Base-by-base conservation (phyloP, 1,140 invertebrate genomes). In the Ips typographus region DNA sequence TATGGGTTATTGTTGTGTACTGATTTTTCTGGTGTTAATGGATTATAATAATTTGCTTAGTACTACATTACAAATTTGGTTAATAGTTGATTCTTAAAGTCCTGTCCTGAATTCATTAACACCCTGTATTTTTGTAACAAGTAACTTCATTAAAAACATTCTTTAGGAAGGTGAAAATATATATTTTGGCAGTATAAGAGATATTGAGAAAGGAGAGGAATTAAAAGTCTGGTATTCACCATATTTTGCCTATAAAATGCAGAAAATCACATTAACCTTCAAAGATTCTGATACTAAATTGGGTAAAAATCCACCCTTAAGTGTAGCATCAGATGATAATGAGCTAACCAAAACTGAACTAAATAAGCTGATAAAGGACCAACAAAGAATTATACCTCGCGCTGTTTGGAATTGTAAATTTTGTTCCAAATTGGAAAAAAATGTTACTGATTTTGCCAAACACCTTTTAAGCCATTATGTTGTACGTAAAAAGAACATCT, bases 191-290 rank as follows among this genome's bases (percentile, higher is more conserved):
- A 80, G 83, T 2, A 83, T 84, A 59, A 83, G 81, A 51, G 79
- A 84, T 44, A 86, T 90, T 56, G 70, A 78, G 7, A 74, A 78
- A 3, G 85, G 86, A 49, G 84, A 85, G 52, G 82, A 85, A 71
- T 79, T 90, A 40, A 80, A 85, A 58, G 86, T 89, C 40, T 87
- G 86, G 84, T 90, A 88, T 80, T 83, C 85, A 40, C 81, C 84
- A 38, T 79, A 79, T 72, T 83, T 83, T 77, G 82, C 79, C 4
- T 42, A 74, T 7, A 78, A 79, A 76, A 83, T 84, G 82, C 59
- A 81, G 75, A 74, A 72, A 70, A n/a, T 7, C 77, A 63, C 77
- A 43, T 55, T 69, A 40, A 74, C 67, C 55, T 58, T 63, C 39
- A 69, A 69, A 43, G 51, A 47, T 37, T 44, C 64, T 49, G 59